These are phyloP conservation scores for Atta texana DNA, from an alignment of 1,140 invertebrate species.

Conservation along the genomic window DNA sequence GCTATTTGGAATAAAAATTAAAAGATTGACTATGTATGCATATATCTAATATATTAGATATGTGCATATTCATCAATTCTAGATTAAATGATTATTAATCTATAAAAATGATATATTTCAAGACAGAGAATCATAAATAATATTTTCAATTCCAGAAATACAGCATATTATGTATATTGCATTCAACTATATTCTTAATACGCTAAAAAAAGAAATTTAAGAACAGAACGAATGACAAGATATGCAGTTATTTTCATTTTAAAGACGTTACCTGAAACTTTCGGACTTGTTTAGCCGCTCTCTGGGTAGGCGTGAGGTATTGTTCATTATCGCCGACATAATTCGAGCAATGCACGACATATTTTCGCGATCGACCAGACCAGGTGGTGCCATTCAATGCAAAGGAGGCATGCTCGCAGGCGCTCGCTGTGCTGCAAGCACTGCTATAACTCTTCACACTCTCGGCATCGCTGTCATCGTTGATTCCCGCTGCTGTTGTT, in stretches of 20 bases:
- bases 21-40: no score
- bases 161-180: neutral
- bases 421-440: conserved; percentile 90
- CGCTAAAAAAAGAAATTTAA: neutral
- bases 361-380: conserved; percentile 88
- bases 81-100: conserved; percentile 4
- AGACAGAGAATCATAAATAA: neutral
- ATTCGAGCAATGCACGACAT: conserved; percentile 93
- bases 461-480: conserved; percentile 91
- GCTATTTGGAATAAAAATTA: no score
- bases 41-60: no score
- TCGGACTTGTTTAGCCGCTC: conserved; percentile 92
- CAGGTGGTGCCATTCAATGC: conserved; percentile 93
- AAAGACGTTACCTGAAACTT: conserved; percentile 86
- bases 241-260: neutral
- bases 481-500: conserved; percentile 79
- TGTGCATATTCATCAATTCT: neutral
- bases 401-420: conserved; percentile 92
- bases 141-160: neutral
- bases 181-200: neutral
- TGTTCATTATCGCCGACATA: conserved; percentile 91
- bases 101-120: neutral
- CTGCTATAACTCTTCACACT: conserved; percentile 92
- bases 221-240: neutral
- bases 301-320: conserved; percentile 94